phyloP scores from a whole-genome alignment of 2,797 vertebrate species.

The Thalassophryne amazonica region DNA sequence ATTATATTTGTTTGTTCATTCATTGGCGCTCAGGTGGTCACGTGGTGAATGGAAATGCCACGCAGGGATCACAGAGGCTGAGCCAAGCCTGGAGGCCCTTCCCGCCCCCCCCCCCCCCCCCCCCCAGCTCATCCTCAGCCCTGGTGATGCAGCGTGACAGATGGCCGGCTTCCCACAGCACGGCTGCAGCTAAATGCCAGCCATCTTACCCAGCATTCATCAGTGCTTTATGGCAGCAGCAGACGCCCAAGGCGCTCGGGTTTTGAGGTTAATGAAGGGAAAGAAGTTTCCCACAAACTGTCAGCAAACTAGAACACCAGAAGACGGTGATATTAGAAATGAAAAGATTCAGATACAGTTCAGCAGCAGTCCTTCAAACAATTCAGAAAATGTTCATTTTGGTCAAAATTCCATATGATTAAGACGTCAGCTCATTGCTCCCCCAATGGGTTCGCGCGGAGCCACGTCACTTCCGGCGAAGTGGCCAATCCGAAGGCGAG shows the following conservation, averaged over 20 bases:
- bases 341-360: no score
- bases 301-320: no score
- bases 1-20: no score
- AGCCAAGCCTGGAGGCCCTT: constrained; percentile 2
- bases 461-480: no score
- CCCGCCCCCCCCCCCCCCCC: background rate
- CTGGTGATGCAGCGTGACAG: constrained; percentile 18
- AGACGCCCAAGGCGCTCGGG: background rate
- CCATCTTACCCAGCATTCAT: constrained; percentile 2
- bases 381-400: no score
- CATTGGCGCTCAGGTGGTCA: constrained; percentile 20
- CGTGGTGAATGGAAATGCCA: background rate
- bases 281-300: background rate
- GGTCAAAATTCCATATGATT: no score
- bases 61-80: background rate
- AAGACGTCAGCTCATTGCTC: no score
- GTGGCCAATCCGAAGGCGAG: no score
- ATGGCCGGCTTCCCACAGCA: constrained; percentile 19
- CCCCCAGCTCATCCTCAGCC: constrained; percentile 4
- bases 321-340: no score
- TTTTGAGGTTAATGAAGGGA: constrained; percentile 13
- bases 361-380: no score
- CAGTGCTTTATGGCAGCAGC: background rate
- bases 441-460: no score
- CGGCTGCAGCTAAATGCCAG: constrained; percentile 18